A percentile compares a stretch with the other conserved stretches of the same genome.
Evolutionary conservation across 1,140 invertebrate species (phyloP).

Genomic region (Dendroctonus ponderosae): DNA sequence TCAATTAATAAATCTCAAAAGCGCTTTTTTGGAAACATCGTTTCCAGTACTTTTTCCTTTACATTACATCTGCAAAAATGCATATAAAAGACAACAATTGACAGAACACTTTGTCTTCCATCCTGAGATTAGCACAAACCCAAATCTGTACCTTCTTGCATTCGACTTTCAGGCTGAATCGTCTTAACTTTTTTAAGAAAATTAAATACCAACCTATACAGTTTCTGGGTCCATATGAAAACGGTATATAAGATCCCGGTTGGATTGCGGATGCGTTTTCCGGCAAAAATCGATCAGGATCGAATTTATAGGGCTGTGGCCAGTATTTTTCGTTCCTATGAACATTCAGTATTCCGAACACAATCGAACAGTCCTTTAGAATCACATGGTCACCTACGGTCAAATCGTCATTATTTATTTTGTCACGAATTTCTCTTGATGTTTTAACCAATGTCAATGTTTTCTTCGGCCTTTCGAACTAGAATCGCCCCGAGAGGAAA

Average conservation of each 20-base stretch:
- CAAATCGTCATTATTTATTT: neutral
- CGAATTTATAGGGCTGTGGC: constrained; percentile 64
- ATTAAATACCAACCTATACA: constrained; percentile 58
- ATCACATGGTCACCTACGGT: constrained; percentile 35
- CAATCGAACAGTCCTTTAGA: constrained; percentile 21
- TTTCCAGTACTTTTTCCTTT: too few species aligned
- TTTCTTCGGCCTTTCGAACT: constrained; percentile 52
- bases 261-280: constrained; percentile 53
- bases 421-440: neutral
- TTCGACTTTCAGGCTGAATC: too few species aligned
- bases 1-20: too few species aligned
- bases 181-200: neutral
- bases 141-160: too few species aligned
- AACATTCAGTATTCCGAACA: constrained; percentile 38
- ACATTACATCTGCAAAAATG: too few species aligned
- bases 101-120: too few species aligned
- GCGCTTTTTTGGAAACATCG: too few species aligned
- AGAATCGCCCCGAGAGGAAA: constrained; percentile 63
- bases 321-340: constrained; percentile 56
- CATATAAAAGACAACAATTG: too few species aligned
- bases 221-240: constrained; percentile 67
- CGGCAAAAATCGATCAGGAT: constrained; percentile 67
- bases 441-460: constrained; percentile 37
- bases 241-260: constrained; percentile 60
- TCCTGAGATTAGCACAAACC: too few species aligned